phyloP scores from a whole-genome alignment of 2,888 invertebrate genomes.

The Callyntrura guangdongensis region DNA sequence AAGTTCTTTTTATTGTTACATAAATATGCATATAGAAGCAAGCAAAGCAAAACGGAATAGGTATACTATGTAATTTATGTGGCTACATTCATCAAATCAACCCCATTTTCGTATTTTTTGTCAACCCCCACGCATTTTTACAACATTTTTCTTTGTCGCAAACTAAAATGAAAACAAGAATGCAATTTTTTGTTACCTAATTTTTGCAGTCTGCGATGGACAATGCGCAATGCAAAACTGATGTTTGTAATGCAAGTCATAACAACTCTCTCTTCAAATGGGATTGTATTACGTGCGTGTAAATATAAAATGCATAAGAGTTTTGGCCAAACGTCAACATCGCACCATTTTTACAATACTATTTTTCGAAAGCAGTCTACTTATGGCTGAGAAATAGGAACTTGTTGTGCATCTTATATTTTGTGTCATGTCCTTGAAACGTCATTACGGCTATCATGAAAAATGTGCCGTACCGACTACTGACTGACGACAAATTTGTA shows the following conservation, averaged over 20 bases:
- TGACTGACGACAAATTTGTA: not conserved
- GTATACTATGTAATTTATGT: slow-evolving; percentile 31
- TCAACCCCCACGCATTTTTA: slow-evolving; percentile 55
- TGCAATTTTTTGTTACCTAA: slow-evolving; percentile 33
- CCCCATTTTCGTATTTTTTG: slow-evolving; percentile 33
- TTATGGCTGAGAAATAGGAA: slow-evolving; percentile 20
- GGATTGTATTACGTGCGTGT: not conserved
- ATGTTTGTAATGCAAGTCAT: not conserved
- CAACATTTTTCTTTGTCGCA: slow-evolving; percentile 19
- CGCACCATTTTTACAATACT: not conserved
- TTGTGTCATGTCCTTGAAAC: slow-evolving; percentile 53
- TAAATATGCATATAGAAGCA: not conserved
- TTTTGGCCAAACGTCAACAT: slow-evolving; percentile 47
- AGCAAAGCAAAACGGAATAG: not conserved
- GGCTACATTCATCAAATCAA: slow-evolving; percentile 50
- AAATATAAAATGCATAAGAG: slow-evolving; percentile 20
- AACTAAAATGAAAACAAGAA: slow-evolving; percentile 8
- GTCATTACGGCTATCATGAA: slow-evolving; percentile 53
- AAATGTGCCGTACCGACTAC: slow-evolving; percentile 39
- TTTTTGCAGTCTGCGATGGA: not conserved
- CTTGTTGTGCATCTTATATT: slow-evolving; percentile 10
- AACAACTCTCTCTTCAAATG: slow-evolving; percentile 2
- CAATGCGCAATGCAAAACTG: not conserved
- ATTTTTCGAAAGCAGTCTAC: slow-evolving; percentile 2
- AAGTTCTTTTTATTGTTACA: no score